Evolutionary conservation across 2,797 vertebrate species (phyloP).

Genomic region (Choloepus didactylus): DNA sequence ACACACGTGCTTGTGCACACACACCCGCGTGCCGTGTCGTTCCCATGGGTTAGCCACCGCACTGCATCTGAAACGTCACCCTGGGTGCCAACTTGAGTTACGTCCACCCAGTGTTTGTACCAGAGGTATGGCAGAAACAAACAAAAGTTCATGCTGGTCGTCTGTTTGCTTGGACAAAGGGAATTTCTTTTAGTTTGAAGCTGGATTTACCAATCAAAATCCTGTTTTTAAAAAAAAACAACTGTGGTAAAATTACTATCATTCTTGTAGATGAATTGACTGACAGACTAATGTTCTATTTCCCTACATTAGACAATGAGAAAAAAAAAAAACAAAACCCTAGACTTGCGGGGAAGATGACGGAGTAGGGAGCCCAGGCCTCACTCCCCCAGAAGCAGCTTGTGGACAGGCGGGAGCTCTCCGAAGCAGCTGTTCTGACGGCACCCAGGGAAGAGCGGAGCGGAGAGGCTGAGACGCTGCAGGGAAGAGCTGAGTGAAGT

Average conservation of each 20-base stretch:
- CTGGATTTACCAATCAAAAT: background rate
- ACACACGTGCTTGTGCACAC: background rate
- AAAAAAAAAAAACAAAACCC: background rate
- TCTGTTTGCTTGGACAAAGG: background rate
- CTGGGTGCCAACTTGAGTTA: background rate
- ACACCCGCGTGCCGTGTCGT: rapidly evolving
- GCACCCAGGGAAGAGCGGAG: too few species aligned
- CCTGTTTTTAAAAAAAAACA: background rate
- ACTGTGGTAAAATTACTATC: background rate
- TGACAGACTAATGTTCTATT: rapidly evolving
- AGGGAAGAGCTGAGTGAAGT: too few species aligned
- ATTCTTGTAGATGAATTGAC: rapidly evolving
- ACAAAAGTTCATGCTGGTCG: background rate
- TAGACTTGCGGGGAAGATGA: too few species aligned
- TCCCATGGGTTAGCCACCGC: too few species aligned
- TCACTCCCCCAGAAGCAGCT: too few species aligned
- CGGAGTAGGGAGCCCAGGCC: too few species aligned
- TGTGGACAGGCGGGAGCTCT: too few species aligned
- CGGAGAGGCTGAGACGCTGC: too few species aligned
- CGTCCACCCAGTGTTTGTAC: background rate
- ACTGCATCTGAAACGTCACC: too few species aligned
- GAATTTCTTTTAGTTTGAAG: background rate
- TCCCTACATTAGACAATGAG: background rate
- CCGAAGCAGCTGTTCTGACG: too few species aligned
- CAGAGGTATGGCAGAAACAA: background rate